A percentile compares a stretch with the other conserved stretches of the same genome.
phyloP scores from a whole-genome alignment of 2,888 invertebrate species.

The Athalia circularis region DNA sequence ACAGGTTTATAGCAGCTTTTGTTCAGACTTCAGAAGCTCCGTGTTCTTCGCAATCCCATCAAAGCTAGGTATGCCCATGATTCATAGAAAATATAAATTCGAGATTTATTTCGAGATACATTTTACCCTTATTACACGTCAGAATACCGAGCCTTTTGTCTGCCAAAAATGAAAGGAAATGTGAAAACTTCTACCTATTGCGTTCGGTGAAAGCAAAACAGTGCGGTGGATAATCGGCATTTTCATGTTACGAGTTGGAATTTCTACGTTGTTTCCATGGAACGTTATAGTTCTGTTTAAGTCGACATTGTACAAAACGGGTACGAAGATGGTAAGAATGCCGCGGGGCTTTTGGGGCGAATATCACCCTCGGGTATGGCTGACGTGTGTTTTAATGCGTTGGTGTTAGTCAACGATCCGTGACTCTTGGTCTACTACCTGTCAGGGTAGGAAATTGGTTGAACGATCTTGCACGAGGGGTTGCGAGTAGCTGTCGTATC shows the following conservation, averaged over 20 bases:
- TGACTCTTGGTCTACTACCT: constrained; percentile 12
- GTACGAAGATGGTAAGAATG: not conserved
- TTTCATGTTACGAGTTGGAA: too few relatives aligned
- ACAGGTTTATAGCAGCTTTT: constrained; percentile 1
- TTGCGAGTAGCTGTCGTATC: constrained; percentile 10
- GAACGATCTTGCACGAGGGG: constrained; percentile 23
- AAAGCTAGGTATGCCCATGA: not conserved
- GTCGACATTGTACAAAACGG: not conserved
- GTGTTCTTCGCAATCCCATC: not conserved
- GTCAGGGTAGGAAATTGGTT: constrained; percentile 11
- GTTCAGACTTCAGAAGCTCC: not conserved
- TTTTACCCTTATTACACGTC: not conserved
- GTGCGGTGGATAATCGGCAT: too few relatives aligned
- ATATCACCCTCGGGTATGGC: constrained; percentile 21
- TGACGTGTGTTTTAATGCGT: constrained; percentile 31
- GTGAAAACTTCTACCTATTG: not conserved
- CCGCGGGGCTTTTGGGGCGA: not conserved
- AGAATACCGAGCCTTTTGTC: not conserved
- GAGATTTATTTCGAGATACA: not conserved
- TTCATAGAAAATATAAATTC: constrained; percentile 3
- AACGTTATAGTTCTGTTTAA: too few relatives aligned
- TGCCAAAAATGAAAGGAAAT: not conserved
- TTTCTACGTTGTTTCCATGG: too few relatives aligned
- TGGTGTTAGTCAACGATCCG: constrained; percentile 30
- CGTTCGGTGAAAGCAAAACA: not conserved